A percentile compares a stretch with the other conserved stretches of the same genome.
Evolutionary conservation across 2,888 invertebrate species (phyloP).

Genomic region (Micoletzkya japonica): DNA sequence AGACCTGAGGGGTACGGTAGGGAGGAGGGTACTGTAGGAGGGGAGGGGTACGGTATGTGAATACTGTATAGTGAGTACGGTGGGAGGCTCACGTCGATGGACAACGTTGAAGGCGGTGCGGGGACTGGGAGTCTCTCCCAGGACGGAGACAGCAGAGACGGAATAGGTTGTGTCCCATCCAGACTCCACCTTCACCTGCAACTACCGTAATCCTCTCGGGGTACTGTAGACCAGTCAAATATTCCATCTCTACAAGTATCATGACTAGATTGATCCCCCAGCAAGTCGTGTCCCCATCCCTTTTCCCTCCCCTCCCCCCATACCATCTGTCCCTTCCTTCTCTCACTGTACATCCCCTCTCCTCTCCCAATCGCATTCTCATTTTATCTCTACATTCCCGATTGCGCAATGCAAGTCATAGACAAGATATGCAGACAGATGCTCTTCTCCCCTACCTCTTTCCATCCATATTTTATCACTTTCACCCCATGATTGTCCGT

Average conservation of each 20-base stretch:
- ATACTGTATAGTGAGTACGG: no score
- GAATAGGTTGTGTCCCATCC: conserved; percentile 44
- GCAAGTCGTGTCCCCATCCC: not conserved
- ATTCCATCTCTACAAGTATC: not conserved
- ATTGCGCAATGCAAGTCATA: no score
- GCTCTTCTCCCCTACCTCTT: no score
- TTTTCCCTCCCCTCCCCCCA: not conserved
- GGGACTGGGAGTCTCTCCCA: conserved; percentile 52
- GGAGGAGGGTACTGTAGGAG: no score
- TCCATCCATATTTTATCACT: not conserved
- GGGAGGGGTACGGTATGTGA: no score
- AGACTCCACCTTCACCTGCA: conserved; percentile 40
- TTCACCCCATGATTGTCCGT: not conserved
- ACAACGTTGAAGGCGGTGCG: conserved; percentile 12
- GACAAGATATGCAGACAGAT: no score
- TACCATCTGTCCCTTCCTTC: not conserved
- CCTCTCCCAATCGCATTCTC: no score
- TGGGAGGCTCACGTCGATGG: conserved; percentile 9
- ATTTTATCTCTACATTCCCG: no score
- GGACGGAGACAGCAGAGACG: conserved; percentile 51
- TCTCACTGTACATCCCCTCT: conserved; percentile 9
- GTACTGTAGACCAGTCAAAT: not conserved
- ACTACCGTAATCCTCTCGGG: not conserved
- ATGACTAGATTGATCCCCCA: not conserved
- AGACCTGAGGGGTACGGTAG: conserved; percentile 38